Conservation (phyloP, 64 coral and sea anemone genomes). For the Stichodactyla helianthus region DNA sequence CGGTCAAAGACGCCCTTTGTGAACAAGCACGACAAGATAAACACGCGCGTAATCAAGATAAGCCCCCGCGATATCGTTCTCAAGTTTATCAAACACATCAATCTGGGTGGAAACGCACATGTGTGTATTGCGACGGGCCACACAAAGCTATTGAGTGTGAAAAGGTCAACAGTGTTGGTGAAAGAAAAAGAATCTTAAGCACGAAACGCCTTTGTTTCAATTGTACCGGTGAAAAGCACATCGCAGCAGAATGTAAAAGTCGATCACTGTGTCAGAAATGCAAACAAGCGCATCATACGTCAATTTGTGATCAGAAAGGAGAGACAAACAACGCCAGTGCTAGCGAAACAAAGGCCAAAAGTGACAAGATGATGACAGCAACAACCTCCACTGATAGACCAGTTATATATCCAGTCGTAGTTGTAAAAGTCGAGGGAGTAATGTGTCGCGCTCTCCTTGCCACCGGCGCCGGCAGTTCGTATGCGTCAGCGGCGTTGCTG, state of each 20-base stretch:
- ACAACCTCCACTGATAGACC: neutral
- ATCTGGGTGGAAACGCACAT: constrained; percentile 1
- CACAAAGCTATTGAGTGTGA: constrained; percentile 59
- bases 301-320: constrained; percentile 24
- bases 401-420: constrained; percentile 34
- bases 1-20: constrained; percentile 8
- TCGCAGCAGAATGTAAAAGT: constrained; percentile 31
- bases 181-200: constrained; percentile 38
- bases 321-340: neutral
- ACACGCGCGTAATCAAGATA: neutral
- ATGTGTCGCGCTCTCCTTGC: constrained; percentile 48
- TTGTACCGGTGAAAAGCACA: constrained; percentile 35
- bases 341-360: constrained; percentile 1
- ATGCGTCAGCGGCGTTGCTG: constrained; percentile 31
- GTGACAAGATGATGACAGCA: constrained; percentile 36
- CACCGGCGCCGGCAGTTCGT: constrained; percentile 21
- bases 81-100: constrained; percentile 24
- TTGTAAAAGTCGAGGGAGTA: constrained; percentile 19
- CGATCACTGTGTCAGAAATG: constrained; percentile 37
- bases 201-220: constrained; percentile 25
- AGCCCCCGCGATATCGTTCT: neutral
- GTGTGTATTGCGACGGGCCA: constrained; percentile 39
- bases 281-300: constrained; percentile 22
- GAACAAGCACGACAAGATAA: neutral
- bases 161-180: neutral